These are phyloP conservation scores for Petrocephalus sullivani DNA, from an alignment of 2,797 vertebrate species.

Conservation along the genomic window DNA sequence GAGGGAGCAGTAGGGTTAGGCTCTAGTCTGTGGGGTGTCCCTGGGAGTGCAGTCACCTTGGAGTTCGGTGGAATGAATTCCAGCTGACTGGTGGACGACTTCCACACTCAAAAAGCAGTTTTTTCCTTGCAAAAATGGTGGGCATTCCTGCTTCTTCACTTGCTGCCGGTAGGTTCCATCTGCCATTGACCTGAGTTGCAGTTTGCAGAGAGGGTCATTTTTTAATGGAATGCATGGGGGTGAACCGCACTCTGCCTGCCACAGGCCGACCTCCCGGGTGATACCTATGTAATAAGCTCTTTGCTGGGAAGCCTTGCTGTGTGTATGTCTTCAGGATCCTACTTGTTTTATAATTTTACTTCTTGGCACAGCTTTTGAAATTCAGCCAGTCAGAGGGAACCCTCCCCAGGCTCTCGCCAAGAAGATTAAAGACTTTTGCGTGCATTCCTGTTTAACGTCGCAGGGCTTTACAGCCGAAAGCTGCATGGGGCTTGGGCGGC, in stretches of 20 bases:
- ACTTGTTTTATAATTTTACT: slow-evolving; percentile 7
- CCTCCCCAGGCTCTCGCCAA: not conserved
- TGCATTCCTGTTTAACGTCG: not conserved
- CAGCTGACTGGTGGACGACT: slow-evolving; percentile 21
- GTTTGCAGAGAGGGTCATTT: not conserved
- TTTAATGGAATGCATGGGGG: not conserved
- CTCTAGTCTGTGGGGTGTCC: not conserved
- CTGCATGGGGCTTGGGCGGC: not conserved
- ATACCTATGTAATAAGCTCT: not conserved
- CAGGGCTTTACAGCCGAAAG: not conserved
- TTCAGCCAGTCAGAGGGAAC: not conserved
- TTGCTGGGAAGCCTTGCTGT: not conserved
- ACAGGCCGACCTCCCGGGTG: not conserved
- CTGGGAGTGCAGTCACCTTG: not conserved
- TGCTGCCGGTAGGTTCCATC: slow-evolving; percentile 41
- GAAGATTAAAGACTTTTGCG: not conserved
- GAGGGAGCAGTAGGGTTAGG: not conserved
- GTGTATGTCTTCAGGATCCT: not conserved
- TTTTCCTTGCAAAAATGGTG: slow-evolving; percentile 26
- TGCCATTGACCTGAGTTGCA: not conserved
- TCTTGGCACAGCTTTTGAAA: slow-evolving; percentile 10
- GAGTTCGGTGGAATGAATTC: not conserved
- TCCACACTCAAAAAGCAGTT: not conserved
- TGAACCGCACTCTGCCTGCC: not conserved
- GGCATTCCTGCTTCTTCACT: slow-evolving; percentile 48